Base-by-base conservation (phyloP, 2,888 invertebrate genomes). In the Liodrosophila aerea region DNA sequence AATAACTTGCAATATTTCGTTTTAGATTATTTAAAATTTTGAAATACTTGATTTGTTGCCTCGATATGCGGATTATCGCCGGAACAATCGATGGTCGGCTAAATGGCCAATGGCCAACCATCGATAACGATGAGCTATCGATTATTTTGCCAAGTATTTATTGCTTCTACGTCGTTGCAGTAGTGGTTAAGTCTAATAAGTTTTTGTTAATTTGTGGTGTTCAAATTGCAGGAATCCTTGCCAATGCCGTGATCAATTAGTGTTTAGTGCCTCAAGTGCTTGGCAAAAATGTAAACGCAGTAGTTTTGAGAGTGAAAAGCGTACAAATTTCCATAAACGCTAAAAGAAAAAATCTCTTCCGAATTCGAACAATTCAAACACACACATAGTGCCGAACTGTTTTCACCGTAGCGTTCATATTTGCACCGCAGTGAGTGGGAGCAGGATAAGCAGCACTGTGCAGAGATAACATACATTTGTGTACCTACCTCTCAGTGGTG, bases 401-500 rank as follows among this genome's bases (percentile, higher is more conserved):
- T 74, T 72, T 46, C 51, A 64, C 76, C 54, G 60, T 64, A 44
- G 59, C 39, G 16, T 58, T 58, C 8, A 57, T 58, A 77, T 67
- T 58, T 54, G 70, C 47, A 73, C 72, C 80, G 80, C 72, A 76
- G 68, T 64, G 65, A 51, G 81, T 64, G 67, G 51, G 59, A 77
- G 75, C 47, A 68, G 71, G 67, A 36, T 44, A 60, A 70, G 41
- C 49, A 64, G 60, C 33, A 22, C 54, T 39, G 39, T 70, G 39
- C 58, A 43, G 29, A 77, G 84, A 81, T 80, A 81, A 82, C 83
- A 78, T 73, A 76, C 67, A 84, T 81, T 84, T 81, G 68, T 75
- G 76, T 81, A 83, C 83, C 83, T 78, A 83, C 80, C 75, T 80
- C 77, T 82, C 82, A 75, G 81, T 76, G 76, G 76, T 76, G 81